Conservation (phyloP, 1,140 invertebrate genomes). For the Hydropsyche tenuis region DNA sequence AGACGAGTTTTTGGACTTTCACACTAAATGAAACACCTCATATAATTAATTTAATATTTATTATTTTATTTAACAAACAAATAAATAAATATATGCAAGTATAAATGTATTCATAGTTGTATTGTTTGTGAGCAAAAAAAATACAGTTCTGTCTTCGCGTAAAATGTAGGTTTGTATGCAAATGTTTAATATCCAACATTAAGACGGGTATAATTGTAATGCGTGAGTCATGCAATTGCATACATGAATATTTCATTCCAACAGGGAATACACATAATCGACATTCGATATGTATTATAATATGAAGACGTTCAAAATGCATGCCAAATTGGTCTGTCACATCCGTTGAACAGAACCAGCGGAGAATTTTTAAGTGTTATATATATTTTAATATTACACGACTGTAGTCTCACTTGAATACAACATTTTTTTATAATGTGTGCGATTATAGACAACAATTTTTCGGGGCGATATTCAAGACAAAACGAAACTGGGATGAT, state of each 20-base stretch:
- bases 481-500: neutral
- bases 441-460: too few relatives aligned
- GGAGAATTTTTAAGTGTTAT: too few relatives aligned
- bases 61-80: slow-evolving; percentile 5
- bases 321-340: too few relatives aligned
- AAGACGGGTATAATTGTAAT: neutral
- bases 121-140: neutral
- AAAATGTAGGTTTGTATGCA: neutral
- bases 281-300: neutral
- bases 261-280: neutral
- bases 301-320: too few relatives aligned
- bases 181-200: neutral
- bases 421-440: too few relatives aligned
- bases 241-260: neutral
- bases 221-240: neutral
- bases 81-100: slow-evolving; percentile 8
- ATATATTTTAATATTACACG: too few relatives aligned
- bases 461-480: too few relatives aligned
- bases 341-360: too few relatives aligned
- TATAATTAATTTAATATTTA: neutral
- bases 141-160: neutral
- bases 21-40: too few relatives aligned
- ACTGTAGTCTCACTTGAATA: too few relatives aligned
- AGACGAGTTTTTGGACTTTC: too few relatives aligned
- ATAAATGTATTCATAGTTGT: slow-evolving; percentile 3